Evolutionary conservation across 92 coral and sea anemone species (phyloP), one percentile per base, ranked within the genome.

Genomic region (Bergia puertoricense): DNA sequence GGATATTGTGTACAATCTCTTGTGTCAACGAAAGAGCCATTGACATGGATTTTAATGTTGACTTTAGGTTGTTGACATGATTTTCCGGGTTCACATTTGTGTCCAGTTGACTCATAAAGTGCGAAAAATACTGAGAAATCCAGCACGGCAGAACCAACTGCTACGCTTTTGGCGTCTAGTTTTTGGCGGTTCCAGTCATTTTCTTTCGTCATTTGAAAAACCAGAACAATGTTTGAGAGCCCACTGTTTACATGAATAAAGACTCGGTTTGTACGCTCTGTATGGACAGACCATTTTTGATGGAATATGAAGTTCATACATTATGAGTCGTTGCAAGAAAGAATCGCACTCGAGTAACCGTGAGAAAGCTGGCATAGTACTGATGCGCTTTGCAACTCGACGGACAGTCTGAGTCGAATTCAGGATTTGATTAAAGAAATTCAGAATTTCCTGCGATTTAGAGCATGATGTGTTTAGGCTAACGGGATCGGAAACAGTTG

Each of bases 221-320:
- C 82, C 85, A 50, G 54, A 85, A 13, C 84, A 89, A 4, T 68
- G 36, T 42, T 62, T 39, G 11, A 51, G 36, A 7, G 91, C 91
- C 91, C 91, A 89, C 23, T 73, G 62, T 77, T 89, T 89, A 57
- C 91, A 89, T 77, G 59, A 83, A 18, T 45, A 82, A 1, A 82
- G 73, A 51, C 39, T 77, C 15, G 68, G 44, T 20, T 38, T 76
- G 65, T 22, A 89, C 30, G 59, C 50, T 48, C 86, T 50, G 3
- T 42, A 15, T 3, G 59, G 86, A 57, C 92, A 89, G 18, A 78
- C 44, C 77, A 89, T 73, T 54, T 38, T 85, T 2, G 78, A 65
- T 38, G 91, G 84, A n/a, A 89, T 37, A 2, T 86, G 71, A 11
- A 81, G 51, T 45, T 38, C 46, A 38, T 89, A 89, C 77, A 45